Conservation (phyloP, 2,797 vertebrate species). For the Chelon auratus region DNA sequence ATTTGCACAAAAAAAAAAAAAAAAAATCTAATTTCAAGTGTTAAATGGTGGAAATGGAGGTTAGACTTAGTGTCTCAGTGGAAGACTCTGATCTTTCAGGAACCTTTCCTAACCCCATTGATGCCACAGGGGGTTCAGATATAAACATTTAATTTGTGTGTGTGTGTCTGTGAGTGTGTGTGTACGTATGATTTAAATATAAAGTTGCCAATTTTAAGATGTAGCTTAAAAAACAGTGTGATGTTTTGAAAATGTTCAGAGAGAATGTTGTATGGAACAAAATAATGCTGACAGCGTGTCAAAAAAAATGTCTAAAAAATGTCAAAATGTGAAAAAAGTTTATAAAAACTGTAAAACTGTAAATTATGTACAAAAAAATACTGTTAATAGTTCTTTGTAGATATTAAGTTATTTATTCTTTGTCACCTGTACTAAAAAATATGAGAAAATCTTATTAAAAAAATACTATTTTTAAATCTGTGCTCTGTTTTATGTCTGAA, state of each 20-base stretch:
- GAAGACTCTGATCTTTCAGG: no score
- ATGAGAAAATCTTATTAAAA: conserved; percentile 68
- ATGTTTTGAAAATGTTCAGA: conserved; percentile 42
- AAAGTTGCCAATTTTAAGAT: conserved; percentile 73
- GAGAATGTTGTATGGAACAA: conserved; percentile 53
- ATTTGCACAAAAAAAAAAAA: conserved; percentile 65
- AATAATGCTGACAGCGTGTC: conserved; percentile 57
- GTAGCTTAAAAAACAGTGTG: conserved; percentile 58
- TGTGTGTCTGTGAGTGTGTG: conserved; percentile 50
- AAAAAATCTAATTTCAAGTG: conserved; percentile 32
- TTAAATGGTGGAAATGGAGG: conserved; percentile 36
- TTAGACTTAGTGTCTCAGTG: not conserved
- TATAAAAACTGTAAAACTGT: conserved; percentile 89
- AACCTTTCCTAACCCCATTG: not conserved
- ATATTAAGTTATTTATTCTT: conserved; percentile 94
- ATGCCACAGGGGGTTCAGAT: conserved; percentile 26
- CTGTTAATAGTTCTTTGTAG: conserved; percentile 94
- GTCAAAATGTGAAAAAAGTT: conserved; percentile 82
- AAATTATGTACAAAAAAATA: conserved; percentile 91
- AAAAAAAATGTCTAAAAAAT: conserved; percentile 76
- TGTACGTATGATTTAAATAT: conserved; percentile 44
- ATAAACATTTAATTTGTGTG: conserved; percentile 34
- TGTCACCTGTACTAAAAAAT: conserved; percentile 73
- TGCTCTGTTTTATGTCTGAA: not conserved
- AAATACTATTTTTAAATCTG: conserved; percentile 76